These are phyloP conservation scores for Notamacropus eugenii DNA, from an alignment of 2,797 vertebrate species.

Conservation along the genomic window DNA sequence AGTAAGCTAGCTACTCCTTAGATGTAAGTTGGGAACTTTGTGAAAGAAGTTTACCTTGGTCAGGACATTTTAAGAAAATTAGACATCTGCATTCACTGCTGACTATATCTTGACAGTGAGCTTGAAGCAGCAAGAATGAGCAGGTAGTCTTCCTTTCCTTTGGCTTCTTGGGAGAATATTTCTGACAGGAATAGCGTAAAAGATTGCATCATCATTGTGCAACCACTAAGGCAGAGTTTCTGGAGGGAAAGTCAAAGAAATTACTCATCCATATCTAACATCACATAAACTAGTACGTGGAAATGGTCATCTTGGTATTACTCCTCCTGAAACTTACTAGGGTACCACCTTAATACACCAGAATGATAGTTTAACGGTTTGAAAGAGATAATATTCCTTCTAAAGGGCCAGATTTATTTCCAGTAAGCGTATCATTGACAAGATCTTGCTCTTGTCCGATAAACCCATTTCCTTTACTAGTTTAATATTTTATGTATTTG, in stretches of 20 bases:
- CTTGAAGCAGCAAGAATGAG: not conserved
- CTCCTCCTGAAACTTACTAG: conserved; percentile 1
- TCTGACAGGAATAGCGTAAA: not conserved
- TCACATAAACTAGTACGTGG: not conserved
- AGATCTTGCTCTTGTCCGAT: conserved; percentile 30
- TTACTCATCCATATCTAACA: not conserved
- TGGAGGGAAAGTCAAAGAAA: conserved; percentile 5
- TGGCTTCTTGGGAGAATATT: conserved; percentile 3
- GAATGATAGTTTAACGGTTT: not conserved
- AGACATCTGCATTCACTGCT: not conserved
- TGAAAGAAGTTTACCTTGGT: not conserved
- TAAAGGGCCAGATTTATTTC: conserved; percentile 21
- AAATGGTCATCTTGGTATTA: not conserved
- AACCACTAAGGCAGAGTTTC: not conserved
- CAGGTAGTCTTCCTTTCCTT: not conserved
- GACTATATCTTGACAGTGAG: not conserved
- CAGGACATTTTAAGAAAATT: not conserved
- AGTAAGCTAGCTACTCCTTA: not conserved
- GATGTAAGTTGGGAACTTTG: not conserved
- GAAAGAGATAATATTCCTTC: conserved; percentile 25
- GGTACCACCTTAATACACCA: conserved; percentile 30
- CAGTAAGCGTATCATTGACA: not conserved
- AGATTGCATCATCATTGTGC: conserved; percentile 7
- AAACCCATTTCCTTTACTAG: not conserved
- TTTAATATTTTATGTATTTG: conserved; percentile 34